phyloP scores from a whole-genome alignment of 2,888 invertebrate genomes.

The Cataglyphis livida region DNA sequence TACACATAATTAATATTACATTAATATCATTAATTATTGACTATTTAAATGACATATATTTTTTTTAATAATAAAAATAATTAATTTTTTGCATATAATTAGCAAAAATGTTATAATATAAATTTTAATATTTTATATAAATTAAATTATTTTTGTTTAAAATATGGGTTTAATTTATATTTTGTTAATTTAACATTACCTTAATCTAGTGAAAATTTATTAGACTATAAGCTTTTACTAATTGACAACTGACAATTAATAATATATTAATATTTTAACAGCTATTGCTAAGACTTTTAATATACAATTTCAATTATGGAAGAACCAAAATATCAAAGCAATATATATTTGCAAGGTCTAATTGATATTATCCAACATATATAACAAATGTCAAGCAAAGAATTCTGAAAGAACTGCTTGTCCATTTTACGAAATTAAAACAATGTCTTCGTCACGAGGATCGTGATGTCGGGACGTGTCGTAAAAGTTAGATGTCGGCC shows the following conservation, averaged over 20 bases:
- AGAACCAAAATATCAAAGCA: background rate
- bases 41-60: background rate
- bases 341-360: background rate
- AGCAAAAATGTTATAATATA: background rate
- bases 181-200: background rate
- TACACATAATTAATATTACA: background rate
- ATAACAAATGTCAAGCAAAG: background rate
- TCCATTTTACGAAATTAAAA: conserved; percentile 34
- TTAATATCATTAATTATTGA: background rate
- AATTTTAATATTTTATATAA: conserved; percentile 5
- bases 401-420: background rate
- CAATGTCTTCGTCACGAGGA: conserved; percentile 49
- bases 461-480: conserved; percentile 27
- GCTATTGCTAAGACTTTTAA: background rate
- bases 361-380: background rate
- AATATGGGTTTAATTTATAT: background rate
- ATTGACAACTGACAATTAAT: background rate
- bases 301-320: background rate
- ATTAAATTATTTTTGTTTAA: background rate
- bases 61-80: background rate
- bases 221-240: background rate
- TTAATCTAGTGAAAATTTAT: background rate
- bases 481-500: conserved; percentile 61
- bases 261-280: background rate
- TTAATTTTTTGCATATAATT: background rate